Conservation (phyloP, 37 sponge, comb jelly and placozoan genomes). For the Mnemiopsis leidyi region DNA sequence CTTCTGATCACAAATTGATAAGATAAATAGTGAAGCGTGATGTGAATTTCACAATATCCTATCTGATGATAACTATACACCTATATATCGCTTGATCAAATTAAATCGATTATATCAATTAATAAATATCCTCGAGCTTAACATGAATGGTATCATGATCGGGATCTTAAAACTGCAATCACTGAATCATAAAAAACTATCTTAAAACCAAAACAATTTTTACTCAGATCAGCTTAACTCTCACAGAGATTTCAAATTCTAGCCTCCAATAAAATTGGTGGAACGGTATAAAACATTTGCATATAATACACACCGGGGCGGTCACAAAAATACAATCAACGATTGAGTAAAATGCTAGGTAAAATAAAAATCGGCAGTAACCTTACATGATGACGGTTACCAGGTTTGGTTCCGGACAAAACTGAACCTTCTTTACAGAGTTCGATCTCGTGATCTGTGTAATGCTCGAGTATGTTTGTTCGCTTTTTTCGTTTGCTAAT, state of each 20-base stretch:
- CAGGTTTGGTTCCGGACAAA: conserved; percentile 27
- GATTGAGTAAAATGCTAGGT: neutral
- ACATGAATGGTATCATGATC: neutral
- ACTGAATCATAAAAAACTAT: neutral
- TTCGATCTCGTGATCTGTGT: neutral
- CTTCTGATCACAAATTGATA: neutral
- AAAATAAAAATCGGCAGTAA: neutral
- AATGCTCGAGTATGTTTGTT: neutral
- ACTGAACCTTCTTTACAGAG: conserved; percentile 8
- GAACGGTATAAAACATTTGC: neutral
- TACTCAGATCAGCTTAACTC: neutral
- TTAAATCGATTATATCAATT: neutral
- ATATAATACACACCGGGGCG: neutral
- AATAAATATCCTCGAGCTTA: neutral
- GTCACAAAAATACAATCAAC: neutral
- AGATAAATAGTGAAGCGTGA: neutral
- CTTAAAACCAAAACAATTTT: neutral
- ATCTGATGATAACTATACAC: neutral
- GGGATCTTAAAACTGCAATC: neutral
- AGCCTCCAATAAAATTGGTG: neutral
- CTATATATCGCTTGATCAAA: neutral
- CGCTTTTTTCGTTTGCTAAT: neutral
- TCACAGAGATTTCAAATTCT: neutral
- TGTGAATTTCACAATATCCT: neutral
- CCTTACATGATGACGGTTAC: neutral